Percentiles rank a stretch among this genome's conserved stretches.
Evolutionary conservation across 2,113 vertebrate genomes (phyloP).

Genomic region (Mandrillus leucophaeus): DNA sequence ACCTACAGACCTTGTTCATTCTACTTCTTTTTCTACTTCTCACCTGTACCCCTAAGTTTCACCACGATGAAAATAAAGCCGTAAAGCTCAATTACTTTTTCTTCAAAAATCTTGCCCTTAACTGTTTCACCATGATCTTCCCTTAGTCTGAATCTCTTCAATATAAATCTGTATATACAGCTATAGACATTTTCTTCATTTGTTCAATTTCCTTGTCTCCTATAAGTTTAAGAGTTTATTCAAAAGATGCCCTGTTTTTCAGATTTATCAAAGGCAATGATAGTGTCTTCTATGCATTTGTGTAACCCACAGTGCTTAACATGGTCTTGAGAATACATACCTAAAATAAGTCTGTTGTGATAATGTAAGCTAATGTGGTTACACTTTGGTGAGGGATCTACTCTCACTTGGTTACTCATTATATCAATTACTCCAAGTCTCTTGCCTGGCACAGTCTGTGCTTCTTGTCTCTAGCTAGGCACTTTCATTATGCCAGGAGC

Average conservation of each 20-base stretch:
- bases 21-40: not conserved
- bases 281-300: not conserved
- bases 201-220: not conserved
- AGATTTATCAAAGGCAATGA: not conserved
- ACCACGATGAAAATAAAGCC: conserved; percentile 37
- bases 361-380: not conserved
- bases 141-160: not conserved
- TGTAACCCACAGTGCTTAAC: not conserved
- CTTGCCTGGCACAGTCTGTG: not conserved
- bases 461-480: not conserved
- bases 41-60: not conserved
- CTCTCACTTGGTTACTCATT: not conserved
- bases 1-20: not conserved
- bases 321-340: no score
- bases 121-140: not conserved
- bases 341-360: not conserved
- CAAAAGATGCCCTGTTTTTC: not conserved
- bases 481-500: not conserved
- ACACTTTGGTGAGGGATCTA: not conserved
- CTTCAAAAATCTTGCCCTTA: not conserved
- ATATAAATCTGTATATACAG: not conserved
- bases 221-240: not conserved
- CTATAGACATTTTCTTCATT: not conserved
- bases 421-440: not conserved
- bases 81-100: not conserved